These are phyloP conservation scores for Megaleporinus macrocephalus DNA, from an alignment of 2,113 vertebrate species.

Conservation along the genomic window DNA sequence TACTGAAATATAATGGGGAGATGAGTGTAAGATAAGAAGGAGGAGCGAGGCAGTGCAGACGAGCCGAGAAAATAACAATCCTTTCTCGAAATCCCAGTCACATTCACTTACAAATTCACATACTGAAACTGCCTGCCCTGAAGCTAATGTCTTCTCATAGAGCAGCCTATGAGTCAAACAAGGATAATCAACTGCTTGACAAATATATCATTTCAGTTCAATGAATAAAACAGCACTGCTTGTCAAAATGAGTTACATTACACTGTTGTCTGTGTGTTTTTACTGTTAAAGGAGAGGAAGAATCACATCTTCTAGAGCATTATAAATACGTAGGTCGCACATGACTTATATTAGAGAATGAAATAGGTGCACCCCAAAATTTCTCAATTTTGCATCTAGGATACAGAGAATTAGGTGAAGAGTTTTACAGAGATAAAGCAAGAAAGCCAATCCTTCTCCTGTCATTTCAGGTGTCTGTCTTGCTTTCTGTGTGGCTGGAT, in stretches of 20 bases:
- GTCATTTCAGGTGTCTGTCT: not conserved
- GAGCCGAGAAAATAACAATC: not conserved
- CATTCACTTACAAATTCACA: not conserved
- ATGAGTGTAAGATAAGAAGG: not conserved
- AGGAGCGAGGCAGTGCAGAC: not conserved
- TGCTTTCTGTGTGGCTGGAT: not conserved
- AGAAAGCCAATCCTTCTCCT: not conserved
- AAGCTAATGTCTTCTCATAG: conserved; percentile 7
- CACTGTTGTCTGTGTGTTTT: not conserved
- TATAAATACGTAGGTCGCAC: not conserved
- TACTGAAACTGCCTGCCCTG: conserved; percentile 4
- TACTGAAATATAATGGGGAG: not conserved
- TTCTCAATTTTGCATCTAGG: conserved; percentile 9
- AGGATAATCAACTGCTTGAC: not conserved
- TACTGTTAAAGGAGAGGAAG: not conserved
- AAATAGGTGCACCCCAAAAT: conserved; percentile 13
- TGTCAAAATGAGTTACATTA: not conserved
- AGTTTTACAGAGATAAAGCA: not conserved
- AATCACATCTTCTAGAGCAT: no score
- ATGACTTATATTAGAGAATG: not conserved
- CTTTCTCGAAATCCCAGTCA: conserved; percentile 20
- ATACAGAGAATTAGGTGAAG: not conserved
- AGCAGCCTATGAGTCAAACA: not conserved
- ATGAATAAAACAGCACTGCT: not conserved
- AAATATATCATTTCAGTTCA: conserved; percentile 18